phyloP scores from a whole-genome alignment of 2,113 vertebrate genomes.

The Cavia porcellus region DNA sequence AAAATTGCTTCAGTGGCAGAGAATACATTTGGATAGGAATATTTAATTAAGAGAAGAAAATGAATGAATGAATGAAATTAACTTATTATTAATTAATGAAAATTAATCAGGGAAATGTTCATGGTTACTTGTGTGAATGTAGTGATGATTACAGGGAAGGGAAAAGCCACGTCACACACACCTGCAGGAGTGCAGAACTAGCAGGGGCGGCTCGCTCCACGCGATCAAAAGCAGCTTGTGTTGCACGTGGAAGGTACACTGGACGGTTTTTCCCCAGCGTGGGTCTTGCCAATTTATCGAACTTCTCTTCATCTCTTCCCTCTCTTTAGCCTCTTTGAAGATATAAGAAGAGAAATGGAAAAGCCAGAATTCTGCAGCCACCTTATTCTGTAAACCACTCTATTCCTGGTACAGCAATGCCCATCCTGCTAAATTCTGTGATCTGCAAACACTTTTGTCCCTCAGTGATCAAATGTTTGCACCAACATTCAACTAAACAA shows the following conservation, averaged over 20 bases:
- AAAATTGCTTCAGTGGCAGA: not conserved
- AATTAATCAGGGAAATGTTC: not conserved
- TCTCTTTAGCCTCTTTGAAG: not conserved
- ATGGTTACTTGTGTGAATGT: no score
- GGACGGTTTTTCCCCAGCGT: fast-evolving
- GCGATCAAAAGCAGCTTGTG: fast-evolving
- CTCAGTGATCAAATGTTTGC: not conserved
- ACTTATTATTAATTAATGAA: no score
- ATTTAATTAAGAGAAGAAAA: not conserved
- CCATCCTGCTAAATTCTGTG: not conserved
- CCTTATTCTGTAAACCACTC: not conserved
- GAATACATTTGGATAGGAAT: not conserved
- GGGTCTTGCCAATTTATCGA: fast-evolving
- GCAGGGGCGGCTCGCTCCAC: fast-evolving
- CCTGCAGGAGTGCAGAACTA: not conserved
- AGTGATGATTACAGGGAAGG: not conserved
- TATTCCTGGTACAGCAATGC: no score
- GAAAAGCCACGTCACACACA: fast-evolving
- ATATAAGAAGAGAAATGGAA: not conserved
- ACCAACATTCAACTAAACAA: not conserved
- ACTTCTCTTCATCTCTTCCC: not conserved
- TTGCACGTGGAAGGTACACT: fast-evolving
- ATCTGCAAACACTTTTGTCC: not conserved
- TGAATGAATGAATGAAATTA: no score
- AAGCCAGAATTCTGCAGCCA: not conserved